Base-by-base conservation (phyloP, 2,797 vertebrate genomes). In the Myripristis jacobus region DNA sequence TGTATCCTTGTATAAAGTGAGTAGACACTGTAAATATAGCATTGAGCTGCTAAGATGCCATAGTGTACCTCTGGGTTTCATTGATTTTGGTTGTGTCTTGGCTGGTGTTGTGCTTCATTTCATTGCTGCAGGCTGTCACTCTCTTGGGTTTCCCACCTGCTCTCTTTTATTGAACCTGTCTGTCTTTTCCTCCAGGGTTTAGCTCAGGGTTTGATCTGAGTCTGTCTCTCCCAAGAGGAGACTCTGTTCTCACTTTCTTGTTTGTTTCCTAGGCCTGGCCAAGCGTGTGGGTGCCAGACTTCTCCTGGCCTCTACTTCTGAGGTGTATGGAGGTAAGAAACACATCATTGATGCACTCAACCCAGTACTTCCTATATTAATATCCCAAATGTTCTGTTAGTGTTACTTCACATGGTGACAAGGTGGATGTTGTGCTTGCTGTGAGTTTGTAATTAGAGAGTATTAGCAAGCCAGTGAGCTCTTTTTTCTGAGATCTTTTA, bases 261-360 rank as follows among this genome's bases (percentile, higher is more conserved):
- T 69, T 78, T 87, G 24, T 70, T 38, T 72, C 27, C 0, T 52
- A 99, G 98, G 97, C 3, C 88, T 99, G 90, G 98, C 98, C 6
- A 99, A 99, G 84, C 95, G 97, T 50, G 97, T 99, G 4, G 97
- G 98, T 1, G 98, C 97, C 66, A 96, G 98, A 29, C 95, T 99
- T 48, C 95, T 99, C 3, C 92, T 99, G 77, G 98, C 98, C 21
- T 99, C 98, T 48, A 99, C 98, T 0, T 99, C 98, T 0, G 98
- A 99, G 82, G 97, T 99, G 2, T 99, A 99, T 72, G 98, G 98
- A 96, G 98, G 98, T 99, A 93, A 94, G 94, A 84, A 54, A 50
- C 9, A 73, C 8, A 2, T 3, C n/a, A n/a, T n/a, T n/a, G n/a
- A 22, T 18, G 34, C 38, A 31, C 51, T 38, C 29, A 22, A 1